Base-by-base conservation (phyloP, 1,140 invertebrate species). In the Varroa destructor region DNA sequence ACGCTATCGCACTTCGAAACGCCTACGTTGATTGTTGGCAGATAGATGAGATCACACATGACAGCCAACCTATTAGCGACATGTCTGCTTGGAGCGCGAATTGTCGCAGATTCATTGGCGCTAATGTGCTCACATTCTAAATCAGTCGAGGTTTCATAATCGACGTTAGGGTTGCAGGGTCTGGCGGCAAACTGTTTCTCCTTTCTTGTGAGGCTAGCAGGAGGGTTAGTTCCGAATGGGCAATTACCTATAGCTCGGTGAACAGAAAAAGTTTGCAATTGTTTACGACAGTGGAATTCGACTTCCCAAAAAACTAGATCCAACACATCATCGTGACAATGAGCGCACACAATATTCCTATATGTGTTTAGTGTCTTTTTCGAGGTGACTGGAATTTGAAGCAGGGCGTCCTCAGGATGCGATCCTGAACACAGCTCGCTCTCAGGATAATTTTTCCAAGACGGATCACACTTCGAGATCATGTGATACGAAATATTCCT, bases 31-130 rank as follows among this genome's bases (percentile, higher is more conserved):
- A 67, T 40, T 43, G 61, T 67, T 40, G 61, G 61, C 61, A 67
- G 8, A 40, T 67, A 40, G 61, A 67, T 67, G 8, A 67, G 61
- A 46, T 67, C 61, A 37, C 61, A 67, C 61, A 67, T 67, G 40
- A 67, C 46, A 37, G 61, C 14, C 3, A 67, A 40, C 37, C 40
- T 67, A 37, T 67, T 8, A 3, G 61, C 61, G 36, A 67, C 61
- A 40, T 67, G 40, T 14, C 40, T 10, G 37, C 46, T 67, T n/a
- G 61, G 61, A 40, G 61, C 61, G 2, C 46, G 40, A 40, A 67
- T 67, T 40, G 61, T 67, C n/a, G 61, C 40, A 10, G 14, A 43
- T 1, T 37, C 61, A 40, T 67, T 37, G 61, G 61, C 61, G 37
- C 61, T 67, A 14, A 67, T 67, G 37, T 43, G 40, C 46, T 67